Conservation (phyloP, 2,888 invertebrate species). For the Peribatodes rhomboidaria region DNA sequence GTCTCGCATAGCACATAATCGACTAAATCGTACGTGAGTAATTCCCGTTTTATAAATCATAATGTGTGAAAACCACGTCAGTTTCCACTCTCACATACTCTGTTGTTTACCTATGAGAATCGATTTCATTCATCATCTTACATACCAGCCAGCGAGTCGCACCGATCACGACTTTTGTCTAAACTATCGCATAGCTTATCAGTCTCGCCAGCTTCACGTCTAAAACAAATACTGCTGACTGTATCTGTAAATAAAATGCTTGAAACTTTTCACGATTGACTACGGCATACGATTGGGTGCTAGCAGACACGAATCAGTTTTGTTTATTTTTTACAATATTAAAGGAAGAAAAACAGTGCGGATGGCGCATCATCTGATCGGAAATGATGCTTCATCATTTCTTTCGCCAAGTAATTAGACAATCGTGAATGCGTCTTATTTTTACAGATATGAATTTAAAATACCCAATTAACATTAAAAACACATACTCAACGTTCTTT, state of each 20-base stretch:
- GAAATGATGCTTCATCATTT: slow-evolving; percentile 19
- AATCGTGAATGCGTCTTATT: slow-evolving; percentile 11
- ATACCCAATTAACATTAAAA: too few relatives aligned
- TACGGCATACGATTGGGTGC: not conserved
- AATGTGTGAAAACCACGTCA: too few relatives aligned
- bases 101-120: slow-evolving; percentile 31
- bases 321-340: not conserved
- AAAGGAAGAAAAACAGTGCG: not conserved
- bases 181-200: slow-evolving; percentile 46
- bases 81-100: slow-evolving; percentile 41
- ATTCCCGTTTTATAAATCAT: too few relatives aligned
- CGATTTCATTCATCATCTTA: slow-evolving; percentile 75
- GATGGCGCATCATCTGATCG: slow-evolving; percentile 18
- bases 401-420: not conserved
- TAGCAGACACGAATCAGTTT: not conserved
- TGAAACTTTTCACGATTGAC: not conserved
- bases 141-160: slow-evolving; percentile 76
- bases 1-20: too few relatives aligned
- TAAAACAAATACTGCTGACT: slow-evolving; percentile 28
- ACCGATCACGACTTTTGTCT: slow-evolving; percentile 51
- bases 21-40: too few relatives aligned
- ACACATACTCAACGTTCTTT: too few relatives aligned
- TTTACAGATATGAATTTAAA: too few relatives aligned
- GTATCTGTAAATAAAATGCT: not conserved
- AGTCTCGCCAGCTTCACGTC: slow-evolving; percentile 62